Evolutionary conservation across 35 echinoderm and acorn worm genomes (phyloP), one percentile per base, ranked within the genome.

Genomic region (Lytechinus pictus): DNA sequence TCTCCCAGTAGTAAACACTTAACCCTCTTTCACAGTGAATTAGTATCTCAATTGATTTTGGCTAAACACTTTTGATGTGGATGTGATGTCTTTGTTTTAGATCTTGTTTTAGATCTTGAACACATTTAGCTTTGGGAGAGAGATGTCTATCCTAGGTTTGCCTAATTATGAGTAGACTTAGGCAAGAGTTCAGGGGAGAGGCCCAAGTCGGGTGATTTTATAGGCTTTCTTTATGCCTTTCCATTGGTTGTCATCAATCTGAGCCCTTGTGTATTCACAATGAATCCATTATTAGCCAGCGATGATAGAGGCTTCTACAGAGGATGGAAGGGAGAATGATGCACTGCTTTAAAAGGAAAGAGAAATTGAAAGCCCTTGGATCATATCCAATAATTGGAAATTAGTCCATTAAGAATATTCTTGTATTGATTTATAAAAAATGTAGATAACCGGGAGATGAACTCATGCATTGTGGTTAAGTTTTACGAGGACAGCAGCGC

Each of bases 361-460:
- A 79, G 66, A 79, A 58, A 79, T 6, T 24, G 66, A 79, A 2
- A n/a, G 66, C n/a, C 66, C 61, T 79, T 79, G 66, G 66, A 79
- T 79, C 66, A 79, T n/a, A 79, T 79, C 66, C 66, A 79, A 79
- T 79, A 79, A 79, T 24, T 14, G 66, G 66, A 79, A 79, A 79
- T 79, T 79, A 79, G 16, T 24, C 66, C n/a, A 79, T 24, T 79
- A 79, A 79, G 14, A 79, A 79, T 79, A 16, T 19, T 71, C 61
- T 71, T 71, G 24, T 71, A 10, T 66, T 66, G 14, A 4, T 71
- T 71, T 19, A 71, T 71, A 19, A 21, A 71, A 44, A 71, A 71
- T 19, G 61, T 24, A 79, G 66, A 4, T 79, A 79, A 79, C 66
- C 66, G 66, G 66, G 19, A 79, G 66, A 79, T 79, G 66, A 79